Percentiles rank a stretch among this genome's conserved stretches.
phyloP scores from a whole-genome alignment of 2,113 vertebrate species.

The Arenaria interpres region DNA sequence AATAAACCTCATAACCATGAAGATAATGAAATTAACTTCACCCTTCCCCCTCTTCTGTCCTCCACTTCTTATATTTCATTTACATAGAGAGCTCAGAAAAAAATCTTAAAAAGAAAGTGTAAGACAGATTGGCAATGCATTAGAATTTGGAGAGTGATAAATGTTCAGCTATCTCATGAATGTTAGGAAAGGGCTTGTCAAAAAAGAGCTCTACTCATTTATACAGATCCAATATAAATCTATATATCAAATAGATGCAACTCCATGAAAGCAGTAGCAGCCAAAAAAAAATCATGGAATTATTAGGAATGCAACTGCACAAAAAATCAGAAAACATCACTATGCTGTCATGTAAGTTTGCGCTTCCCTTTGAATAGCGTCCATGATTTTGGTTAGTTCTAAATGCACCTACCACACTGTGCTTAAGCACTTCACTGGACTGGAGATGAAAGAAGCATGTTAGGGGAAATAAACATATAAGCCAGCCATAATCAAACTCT shows the following conservation, averaged over 20 bases:
- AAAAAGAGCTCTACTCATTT: neutral
- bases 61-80: neutral
- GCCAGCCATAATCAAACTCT: neutral
- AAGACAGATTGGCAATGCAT: neutral
- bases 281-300: neutral
- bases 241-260: neutral
- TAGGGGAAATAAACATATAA: neutral
- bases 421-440: neutral
- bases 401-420: neutral
- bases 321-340: neutral
- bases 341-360: rapidly evolving
- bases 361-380: neutral
- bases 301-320: neutral
- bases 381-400: neutral
- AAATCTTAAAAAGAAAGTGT: neutral
- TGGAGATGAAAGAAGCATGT: neutral
- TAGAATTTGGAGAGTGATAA: neutral
- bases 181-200: neutral
- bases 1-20: rapidly evolving
- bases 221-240: neutral
- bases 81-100: neutral
- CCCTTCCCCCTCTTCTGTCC: rapidly evolving
- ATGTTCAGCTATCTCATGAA: neutral
- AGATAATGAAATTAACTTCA: neutral
- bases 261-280: neutral